Evolutionary conservation across 1,140 invertebrate genomes (phyloP).

Genomic region (Phortica variegata): DNA sequence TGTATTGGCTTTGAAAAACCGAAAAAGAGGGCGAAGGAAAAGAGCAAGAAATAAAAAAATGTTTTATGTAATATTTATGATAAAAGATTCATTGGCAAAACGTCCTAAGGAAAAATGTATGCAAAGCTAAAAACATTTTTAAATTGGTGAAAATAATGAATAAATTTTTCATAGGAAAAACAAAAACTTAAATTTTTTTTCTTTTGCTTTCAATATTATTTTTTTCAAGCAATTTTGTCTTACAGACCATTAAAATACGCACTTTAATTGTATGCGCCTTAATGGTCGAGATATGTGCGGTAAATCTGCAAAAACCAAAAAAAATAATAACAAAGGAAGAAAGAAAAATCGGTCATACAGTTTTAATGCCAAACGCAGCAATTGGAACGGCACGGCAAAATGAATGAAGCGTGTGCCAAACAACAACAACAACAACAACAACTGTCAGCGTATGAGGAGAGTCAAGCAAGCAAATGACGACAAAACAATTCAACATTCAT

Average conservation of each 20-base stretch:
- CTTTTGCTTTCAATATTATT: background rate
- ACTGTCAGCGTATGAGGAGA: background rate
- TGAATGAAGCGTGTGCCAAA: conserved; percentile 12
- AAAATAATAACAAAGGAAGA: background rate
- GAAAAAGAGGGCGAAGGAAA: no score
- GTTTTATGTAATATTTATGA: no score
- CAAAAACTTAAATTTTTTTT: background rate
- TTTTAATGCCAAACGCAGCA: conserved; percentile 41
- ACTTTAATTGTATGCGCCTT: background rate
- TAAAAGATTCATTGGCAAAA: no score
- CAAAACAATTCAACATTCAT: conserved; percentile 49
- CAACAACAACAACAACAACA: conserved; percentile 5
- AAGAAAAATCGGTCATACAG: conserved; percentile 47
- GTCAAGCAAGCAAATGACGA: background rate
- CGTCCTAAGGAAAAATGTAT: no score
- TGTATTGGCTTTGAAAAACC: no score
- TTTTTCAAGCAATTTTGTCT: no score
- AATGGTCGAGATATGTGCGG: background rate
- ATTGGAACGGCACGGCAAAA: conserved; percentile 20
- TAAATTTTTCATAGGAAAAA: background rate
- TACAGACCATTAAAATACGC: background rate
- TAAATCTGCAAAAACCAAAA: background rate
- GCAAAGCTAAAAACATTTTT: background rate
- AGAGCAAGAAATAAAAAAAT: no score
- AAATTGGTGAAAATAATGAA: no score